Percentiles rank a stretch among this genome's conserved stretches.
Evolutionary conservation across 2,797 vertebrate species (phyloP).

Genomic region (Platalea minor): DNA sequence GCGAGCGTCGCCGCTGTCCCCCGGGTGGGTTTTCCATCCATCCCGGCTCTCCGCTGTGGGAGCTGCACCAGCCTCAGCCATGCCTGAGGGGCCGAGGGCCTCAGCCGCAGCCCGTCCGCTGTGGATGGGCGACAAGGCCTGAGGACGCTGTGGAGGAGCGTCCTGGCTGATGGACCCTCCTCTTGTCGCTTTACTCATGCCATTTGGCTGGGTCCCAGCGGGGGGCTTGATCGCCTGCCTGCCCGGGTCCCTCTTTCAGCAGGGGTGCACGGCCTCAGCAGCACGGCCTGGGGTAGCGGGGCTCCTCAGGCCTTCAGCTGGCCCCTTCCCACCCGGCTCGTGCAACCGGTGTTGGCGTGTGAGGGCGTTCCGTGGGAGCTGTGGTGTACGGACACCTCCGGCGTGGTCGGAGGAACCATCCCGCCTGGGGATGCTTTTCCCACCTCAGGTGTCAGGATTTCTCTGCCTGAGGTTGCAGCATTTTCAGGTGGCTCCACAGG

Average conservation of each 20-base stretch:
- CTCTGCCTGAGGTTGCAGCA: fast-evolving
- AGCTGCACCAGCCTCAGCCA: not conserved
- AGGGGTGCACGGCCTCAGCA: not conserved
- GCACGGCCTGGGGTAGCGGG: not conserved
- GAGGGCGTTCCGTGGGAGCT: not conserved
- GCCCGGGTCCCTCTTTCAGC: not conserved
- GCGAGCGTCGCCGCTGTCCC: fast-evolving
- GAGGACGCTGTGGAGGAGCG: fast-evolving
- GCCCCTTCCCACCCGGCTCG: fast-evolving
- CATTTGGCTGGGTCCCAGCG: fast-evolving
- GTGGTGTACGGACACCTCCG: not conserved
- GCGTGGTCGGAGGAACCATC: fast-evolving
- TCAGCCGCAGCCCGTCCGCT: fast-evolving
- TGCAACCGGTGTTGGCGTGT: fast-evolving
- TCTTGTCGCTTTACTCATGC: not conserved
- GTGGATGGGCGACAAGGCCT: fast-evolving
- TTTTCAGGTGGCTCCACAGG: not conserved
- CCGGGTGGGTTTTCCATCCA: not conserved
- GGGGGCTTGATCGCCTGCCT: not conserved
- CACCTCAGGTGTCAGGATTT: not conserved
- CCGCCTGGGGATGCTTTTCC: fast-evolving
- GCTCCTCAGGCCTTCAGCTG: not conserved
- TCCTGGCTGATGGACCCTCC: not conserved
- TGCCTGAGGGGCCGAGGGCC: not conserved
- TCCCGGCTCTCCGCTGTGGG: not conserved